Evolutionary conservation across 2,797 vertebrate species (phyloP), one percentile per base, ranked within the genome.

Genomic region (Danio kyathit): DNA sequence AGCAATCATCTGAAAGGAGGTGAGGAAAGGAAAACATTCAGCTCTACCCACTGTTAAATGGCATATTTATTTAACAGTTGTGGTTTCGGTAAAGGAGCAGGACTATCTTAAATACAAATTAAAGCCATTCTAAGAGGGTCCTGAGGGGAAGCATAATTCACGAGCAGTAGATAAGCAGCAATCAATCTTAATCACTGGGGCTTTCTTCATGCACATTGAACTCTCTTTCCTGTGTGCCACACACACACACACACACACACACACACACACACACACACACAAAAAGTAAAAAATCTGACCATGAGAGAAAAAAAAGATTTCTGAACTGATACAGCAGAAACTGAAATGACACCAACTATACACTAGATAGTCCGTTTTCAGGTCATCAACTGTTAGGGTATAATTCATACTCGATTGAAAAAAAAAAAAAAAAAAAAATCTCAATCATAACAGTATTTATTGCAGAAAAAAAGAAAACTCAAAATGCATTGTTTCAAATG

Each of bases 41-140:
- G 13, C 12, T 70, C 64, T 41, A 66, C 57, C 51, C 72, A 41
- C 56, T 69, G 44, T 70, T 29, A 61, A 54, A 64, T 57, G 38
- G 29, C 60, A 52, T 54, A 70, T 48, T 78, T 60, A 48, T 70
- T 69, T 79, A 63, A 72, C 67, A 51, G 65, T 51, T 69, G 60
- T 10, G 76, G 76, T 52, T 74, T 76, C 56, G 19, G 40, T 69
- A 19, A 71, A 69, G 6, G 44, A 83, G 66, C 52, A 74, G 64
- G n/a, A 82, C 80, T 83, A 74, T 82, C 88, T 88, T 83, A 77
- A 83, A 83, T 89, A 80, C 76, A 86, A 90, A 91, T 90, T 82
- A 83, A 78, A 82, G 64, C 57, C 86, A 84, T 87, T 88, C 71
- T 79, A 79, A 88, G 44, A 74, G 82, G 84, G 51, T 88, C 88